A percentile compares a stretch with the other conserved stretches of the same genome.
Evolutionary conservation across 2,113 vertebrate species (phyloP).

Genomic region (Mesitornis unicolor): DNA sequence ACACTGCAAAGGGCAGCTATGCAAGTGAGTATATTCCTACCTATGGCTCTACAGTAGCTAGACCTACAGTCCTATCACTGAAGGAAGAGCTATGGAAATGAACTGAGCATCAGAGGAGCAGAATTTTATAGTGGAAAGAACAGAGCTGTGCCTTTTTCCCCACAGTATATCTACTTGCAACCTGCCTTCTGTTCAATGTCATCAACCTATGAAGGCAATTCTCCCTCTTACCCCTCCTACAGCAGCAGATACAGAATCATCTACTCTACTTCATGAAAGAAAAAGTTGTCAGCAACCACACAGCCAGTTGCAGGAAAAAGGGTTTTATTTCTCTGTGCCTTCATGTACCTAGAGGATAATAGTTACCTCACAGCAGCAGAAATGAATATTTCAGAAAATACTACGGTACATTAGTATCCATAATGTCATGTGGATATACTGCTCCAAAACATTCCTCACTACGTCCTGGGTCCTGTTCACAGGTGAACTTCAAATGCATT

Average conservation of each 20-base stretch:
- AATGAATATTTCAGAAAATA: not conserved
- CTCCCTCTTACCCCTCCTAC: not conserved
- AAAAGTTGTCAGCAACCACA: not conserved
- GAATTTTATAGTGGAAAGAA: not conserved
- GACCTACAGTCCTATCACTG: not conserved
- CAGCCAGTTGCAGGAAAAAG: not conserved
- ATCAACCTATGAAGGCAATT: not conserved
- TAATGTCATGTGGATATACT: not conserved
- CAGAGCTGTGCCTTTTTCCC: not conserved
- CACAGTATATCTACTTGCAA: not conserved
- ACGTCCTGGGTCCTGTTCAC: not conserved
- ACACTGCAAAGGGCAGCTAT: not conserved
- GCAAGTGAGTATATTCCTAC: not conserved
- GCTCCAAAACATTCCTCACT: not conserved
- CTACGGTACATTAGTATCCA: not conserved
- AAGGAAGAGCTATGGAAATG: not conserved
- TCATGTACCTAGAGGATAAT: not conserved
- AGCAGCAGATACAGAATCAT: not conserved
- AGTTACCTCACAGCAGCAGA: not conserved
- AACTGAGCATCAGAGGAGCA: not conserved
- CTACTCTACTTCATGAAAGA: not conserved
- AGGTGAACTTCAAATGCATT: not conserved
- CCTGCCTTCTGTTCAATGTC: not conserved
- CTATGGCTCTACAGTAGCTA: not conserved
- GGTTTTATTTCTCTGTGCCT: not conserved